A percentile compares a stretch with the other conserved stretches of the same genome.
Conservation (phyloP, 2,888 invertebrate genomes). For the Tachina fera region DNA sequence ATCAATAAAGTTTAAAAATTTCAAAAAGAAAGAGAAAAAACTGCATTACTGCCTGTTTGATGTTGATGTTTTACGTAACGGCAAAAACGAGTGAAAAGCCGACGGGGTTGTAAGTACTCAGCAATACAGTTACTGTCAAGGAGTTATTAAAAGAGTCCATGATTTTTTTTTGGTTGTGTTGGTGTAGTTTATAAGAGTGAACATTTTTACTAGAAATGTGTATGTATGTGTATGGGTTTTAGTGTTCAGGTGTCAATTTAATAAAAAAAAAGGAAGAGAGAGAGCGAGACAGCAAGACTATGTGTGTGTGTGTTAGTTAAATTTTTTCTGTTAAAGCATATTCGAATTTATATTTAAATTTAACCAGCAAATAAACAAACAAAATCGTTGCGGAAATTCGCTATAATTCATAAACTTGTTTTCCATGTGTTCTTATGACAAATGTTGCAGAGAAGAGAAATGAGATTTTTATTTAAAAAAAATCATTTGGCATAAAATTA, state of each 20-base stretch:
- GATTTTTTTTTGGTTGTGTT: background rate
- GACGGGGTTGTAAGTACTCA: slow-evolving; percentile 17
- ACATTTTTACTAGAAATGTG: background rate
- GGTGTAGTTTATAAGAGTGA: background rate
- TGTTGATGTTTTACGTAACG: slow-evolving; percentile 1
- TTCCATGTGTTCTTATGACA: background rate
- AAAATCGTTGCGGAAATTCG: slow-evolving; percentile 33
- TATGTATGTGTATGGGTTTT: background rate
- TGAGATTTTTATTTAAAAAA: background rate
- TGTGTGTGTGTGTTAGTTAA: background rate
- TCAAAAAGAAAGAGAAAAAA: background rate
- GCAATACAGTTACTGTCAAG: background rate
- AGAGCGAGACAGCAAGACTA: no score
- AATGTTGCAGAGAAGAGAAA: background rate
- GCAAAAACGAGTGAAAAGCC: slow-evolving; percentile 33
- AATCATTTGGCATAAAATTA: background rate
- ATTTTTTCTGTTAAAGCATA: slow-evolving; percentile 8
- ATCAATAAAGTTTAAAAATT: slow-evolving; percentile 54
- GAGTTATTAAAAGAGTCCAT: background rate
- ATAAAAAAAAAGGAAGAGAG: no score
- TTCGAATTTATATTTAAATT: slow-evolving; percentile 48
- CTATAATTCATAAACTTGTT: slow-evolving; percentile 23
- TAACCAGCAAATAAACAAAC: background rate
- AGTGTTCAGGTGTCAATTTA: background rate
- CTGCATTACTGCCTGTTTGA: slow-evolving; percentile 16